Evolutionary conservation across 1,140 invertebrate genomes (phyloP).

Genomic region (Brachionus sp.): DNA sequence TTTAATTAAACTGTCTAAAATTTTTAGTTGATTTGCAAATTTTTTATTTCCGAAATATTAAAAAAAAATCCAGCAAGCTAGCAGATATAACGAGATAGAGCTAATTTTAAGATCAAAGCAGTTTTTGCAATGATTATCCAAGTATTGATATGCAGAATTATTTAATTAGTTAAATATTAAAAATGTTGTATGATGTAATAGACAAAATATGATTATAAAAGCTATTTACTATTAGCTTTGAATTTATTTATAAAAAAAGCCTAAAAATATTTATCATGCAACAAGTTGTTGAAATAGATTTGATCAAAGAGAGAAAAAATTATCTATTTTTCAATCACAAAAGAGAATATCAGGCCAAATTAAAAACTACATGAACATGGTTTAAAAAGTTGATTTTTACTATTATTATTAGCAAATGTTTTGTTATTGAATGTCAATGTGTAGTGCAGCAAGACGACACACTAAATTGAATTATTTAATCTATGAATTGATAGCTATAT

Average conservation of each 20-base stretch:
- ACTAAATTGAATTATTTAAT: too few species aligned
- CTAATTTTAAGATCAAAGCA: background rate
- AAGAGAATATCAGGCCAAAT: background rate
- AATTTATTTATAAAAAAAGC: too few species aligned
- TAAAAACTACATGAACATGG: background rate
- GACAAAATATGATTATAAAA: background rate
- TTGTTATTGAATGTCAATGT: background rate
- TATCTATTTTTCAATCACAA: background rate
- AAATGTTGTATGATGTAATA: background rate
- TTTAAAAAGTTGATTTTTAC: too few species aligned
- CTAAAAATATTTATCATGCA: background rate
- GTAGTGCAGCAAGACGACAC: background rate
- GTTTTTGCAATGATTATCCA: background rate
- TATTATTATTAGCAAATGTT: too few species aligned
- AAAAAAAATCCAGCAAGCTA: background rate
- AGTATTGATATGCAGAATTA: background rate
- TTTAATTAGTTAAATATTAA: background rate
- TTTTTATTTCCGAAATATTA: background rate
- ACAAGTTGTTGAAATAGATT: background rate
- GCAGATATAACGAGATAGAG: background rate
- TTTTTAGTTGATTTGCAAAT: background rate
- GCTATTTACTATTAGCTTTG: too few species aligned
- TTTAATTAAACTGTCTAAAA: constrained; percentile 4
- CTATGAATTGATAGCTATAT: too few species aligned
- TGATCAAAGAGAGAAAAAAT: background rate